These are phyloP conservation scores for Nesometra sesokonis DNA, from an alignment of 35 echinoderm and acorn worm genomes.

Conservation along the genomic window DNA sequence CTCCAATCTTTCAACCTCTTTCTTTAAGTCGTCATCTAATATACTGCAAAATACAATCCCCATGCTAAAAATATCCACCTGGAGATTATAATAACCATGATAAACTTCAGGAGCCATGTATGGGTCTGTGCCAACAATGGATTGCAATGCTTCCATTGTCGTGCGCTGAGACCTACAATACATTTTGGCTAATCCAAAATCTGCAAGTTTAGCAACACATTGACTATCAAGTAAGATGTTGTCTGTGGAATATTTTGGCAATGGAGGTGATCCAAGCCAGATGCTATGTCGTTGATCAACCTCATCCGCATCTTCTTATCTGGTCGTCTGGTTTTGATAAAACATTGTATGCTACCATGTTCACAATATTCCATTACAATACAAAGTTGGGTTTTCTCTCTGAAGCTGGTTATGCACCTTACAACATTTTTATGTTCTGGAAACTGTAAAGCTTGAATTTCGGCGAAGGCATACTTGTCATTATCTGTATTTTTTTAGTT, in stretches of 20 bases:
- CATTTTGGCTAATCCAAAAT: neutral
- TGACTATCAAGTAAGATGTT: neutral
- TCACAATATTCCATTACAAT: conserved; percentile 16
- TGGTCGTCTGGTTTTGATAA: neutral
- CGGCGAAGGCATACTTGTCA: neutral
- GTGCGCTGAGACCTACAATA: neutral
- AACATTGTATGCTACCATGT: neutral
- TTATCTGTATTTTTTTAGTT: too few species aligned
- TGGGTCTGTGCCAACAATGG: neutral
- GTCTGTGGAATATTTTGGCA: neutral
- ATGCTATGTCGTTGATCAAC: neutral
- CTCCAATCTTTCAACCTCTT: neutral
- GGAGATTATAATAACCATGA: neutral
- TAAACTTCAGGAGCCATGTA: neutral
- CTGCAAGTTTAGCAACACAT: neutral
- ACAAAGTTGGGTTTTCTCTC: neutral
- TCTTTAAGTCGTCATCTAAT: neutral
- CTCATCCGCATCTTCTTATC: neutral
- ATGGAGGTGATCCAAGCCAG: neutral
- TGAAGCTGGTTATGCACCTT: neutral
- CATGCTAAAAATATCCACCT: neutral
- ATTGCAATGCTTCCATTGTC: neutral
- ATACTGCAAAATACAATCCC: neutral
- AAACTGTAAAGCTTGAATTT: neutral
- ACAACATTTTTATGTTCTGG: neutral